A percentile compares a stretch with the other conserved stretches of the same genome.
Conservation (phyloP, 2,113 vertebrate genomes). For the Speoplatyrhinus poulsoni region DNA sequence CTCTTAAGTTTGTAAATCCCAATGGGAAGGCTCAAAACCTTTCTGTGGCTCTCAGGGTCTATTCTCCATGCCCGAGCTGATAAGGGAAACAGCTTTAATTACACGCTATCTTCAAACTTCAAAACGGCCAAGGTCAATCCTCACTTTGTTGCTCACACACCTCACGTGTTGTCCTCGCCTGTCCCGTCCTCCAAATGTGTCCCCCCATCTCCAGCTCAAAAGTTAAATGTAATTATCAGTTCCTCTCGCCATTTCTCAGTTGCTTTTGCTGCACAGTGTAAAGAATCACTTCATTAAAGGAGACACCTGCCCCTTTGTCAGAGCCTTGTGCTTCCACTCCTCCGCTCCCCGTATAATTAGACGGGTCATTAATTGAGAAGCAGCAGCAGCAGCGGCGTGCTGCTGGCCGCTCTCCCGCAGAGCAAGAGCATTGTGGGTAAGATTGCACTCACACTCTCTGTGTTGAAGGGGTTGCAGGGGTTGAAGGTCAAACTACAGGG, state of each 20-base stretch:
- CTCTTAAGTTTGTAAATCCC: too few relatives aligned
- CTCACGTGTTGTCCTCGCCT: not conserved
- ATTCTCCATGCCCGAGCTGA: too few relatives aligned
- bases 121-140: too few relatives aligned
- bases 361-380: conserved; percentile 49
- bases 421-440: conserved; percentile 7
- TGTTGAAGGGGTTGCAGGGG: not conserved
- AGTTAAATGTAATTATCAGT: not conserved
- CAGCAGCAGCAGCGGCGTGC: not conserved
- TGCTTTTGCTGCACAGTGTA: not conserved
- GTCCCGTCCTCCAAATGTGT: not conserved
- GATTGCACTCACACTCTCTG: not conserved
- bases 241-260: not conserved
- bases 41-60: too few relatives aligned
- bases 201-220: not conserved
- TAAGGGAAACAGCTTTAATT: not conserved
- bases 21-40: too few relatives aligned
- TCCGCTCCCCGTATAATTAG: conserved; percentile 43
- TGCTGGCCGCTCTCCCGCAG: conserved; percentile 17
- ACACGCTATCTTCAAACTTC: too few relatives aligned
- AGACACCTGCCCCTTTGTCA: not conserved
- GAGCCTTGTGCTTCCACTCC: not conserved
- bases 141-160: not conserved
- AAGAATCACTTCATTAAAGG: conserved; percentile 11
- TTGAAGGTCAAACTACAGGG: conserved; percentile 3